Evolutionary conservation across 2,113 vertebrate genomes (phyloP).

Genomic region (Pteruthius melanotis): DNA sequence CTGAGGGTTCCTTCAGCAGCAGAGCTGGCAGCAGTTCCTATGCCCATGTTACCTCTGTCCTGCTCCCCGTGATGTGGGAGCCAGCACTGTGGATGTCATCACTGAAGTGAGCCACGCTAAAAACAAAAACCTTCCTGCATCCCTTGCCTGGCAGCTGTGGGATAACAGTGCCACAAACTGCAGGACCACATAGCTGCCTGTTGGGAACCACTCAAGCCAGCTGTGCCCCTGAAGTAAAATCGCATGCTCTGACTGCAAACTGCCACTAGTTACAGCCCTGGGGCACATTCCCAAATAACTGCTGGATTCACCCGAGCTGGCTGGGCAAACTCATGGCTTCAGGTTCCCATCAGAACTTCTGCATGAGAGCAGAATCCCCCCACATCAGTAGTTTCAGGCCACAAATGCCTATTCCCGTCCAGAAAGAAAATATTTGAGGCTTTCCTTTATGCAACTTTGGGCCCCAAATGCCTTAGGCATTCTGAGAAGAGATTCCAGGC

Average conservation of each 20-base stretch:
- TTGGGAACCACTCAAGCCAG: not conserved
- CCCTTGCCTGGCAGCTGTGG: not conserved
- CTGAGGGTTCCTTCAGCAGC: not conserved
- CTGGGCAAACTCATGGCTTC: rapidly evolving
- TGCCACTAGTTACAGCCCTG: not conserved
- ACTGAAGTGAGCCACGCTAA: rapidly evolving
- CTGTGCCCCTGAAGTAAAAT: not conserved
- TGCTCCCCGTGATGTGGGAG: rapidly evolving
- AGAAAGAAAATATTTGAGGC: not conserved
- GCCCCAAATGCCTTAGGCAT: not conserved
- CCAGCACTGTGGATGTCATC: rapidly evolving
- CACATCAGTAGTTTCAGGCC: not conserved
- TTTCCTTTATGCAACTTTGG: not conserved
- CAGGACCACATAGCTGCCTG: rapidly evolving
- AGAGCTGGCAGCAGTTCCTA: not conserved
- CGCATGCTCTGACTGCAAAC: not conserved
- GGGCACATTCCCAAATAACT: not conserved
- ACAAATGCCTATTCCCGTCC: not conserved
- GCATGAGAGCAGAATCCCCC: not conserved
- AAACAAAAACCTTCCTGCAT: not conserved
- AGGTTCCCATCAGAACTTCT: not conserved
- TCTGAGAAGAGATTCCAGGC: not conserved
- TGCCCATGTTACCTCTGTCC: rapidly evolving
- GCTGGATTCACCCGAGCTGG: not conserved
- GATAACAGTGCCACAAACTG: not conserved